These are phyloP conservation scores for Larimichthys crocea DNA, from an alignment of 2,113 vertebrate genomes.

Conservation along the genomic window DNA sequence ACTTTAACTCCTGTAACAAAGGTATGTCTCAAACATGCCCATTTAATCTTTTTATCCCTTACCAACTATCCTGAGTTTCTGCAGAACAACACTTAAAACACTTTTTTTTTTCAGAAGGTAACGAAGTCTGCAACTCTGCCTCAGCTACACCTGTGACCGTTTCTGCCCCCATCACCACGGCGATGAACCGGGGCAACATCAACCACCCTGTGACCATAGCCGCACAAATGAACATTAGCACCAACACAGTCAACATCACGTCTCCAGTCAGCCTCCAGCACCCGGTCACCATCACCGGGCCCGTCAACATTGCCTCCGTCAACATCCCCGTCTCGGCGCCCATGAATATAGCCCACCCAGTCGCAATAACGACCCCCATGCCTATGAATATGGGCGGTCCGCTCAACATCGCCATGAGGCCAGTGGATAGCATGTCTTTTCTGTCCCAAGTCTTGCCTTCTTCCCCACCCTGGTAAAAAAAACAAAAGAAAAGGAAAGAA, in stretches of 20 bases:
- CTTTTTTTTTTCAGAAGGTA: constrained; percentile 86
- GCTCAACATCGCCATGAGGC: constrained; percentile 97
- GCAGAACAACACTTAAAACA: neutral
- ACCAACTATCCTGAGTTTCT: neutral
- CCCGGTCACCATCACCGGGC: constrained; percentile 96
- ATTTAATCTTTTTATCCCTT: neutral
- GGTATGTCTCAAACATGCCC: constrained; percentile 76
- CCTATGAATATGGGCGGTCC: constrained; percentile 95
- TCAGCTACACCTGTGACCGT: constrained; percentile 85
- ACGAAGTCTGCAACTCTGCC: constrained; percentile 93
- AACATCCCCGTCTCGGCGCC: constrained; percentile 90
- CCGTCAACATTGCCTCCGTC: constrained; percentile 97
- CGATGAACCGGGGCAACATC: constrained; percentile 81
- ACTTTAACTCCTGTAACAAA: constrained; percentile 97
- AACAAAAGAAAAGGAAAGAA: neutral
- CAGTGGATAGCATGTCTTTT: constrained; percentile 98
- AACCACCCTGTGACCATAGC: constrained; percentile 95
- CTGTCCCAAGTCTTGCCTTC: constrained; percentile 98
- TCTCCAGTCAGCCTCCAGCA: constrained; percentile 94
- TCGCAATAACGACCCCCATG: constrained; percentile 96
- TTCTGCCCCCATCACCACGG: constrained; percentile 80
- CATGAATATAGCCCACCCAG: constrained; percentile 97
- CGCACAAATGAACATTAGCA: constrained; percentile 98
- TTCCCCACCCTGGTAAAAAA: constrained; percentile 93
- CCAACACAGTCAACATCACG: constrained; percentile 97